Evolutionary conservation across 1,140 invertebrate genomes (phyloP).

Genomic region (Listronotus oregonensis): DNA sequence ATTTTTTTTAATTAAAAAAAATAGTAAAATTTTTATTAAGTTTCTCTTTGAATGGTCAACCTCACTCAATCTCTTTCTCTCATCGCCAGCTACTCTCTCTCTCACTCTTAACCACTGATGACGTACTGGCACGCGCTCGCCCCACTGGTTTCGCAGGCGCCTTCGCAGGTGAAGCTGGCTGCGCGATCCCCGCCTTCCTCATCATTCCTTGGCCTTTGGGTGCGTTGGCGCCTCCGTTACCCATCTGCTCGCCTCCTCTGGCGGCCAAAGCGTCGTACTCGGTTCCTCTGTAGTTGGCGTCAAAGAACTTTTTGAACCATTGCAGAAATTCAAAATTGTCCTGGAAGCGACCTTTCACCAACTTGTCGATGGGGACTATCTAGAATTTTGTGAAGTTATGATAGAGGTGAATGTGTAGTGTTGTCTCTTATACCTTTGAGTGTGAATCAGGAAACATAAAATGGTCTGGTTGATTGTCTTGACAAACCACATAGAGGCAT

Average conservation of each 20-base stretch:
- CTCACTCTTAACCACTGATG: too few relatives aligned
- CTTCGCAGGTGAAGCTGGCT: constrained; percentile 46
- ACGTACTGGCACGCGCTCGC: constrained; percentile 56
- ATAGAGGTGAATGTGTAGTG: constrained; percentile 7
- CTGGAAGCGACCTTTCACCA: constrained; percentile 94
- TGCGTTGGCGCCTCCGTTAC: constrained; percentile 66
- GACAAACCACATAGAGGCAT: not conserved
- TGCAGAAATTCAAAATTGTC: constrained; percentile 99
- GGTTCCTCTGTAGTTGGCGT: constrained; percentile 93
- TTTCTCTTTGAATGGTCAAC: not conserved
- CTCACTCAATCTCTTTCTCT: not conserved
- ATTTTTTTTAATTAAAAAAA: not conserved
- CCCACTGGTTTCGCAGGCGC: constrained; percentile 56
- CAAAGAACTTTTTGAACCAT: constrained; percentile 99
- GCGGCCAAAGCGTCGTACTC: constrained; percentile 89
- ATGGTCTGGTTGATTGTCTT: not conserved
- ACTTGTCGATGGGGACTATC: constrained; percentile 86
- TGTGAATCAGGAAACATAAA: not conserved
- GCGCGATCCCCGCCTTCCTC: constrained; percentile 54
- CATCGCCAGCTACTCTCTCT: too few relatives aligned
- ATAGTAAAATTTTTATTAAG: not conserved
- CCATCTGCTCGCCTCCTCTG: constrained; percentile 83
- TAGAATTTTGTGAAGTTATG: constrained; percentile 51
- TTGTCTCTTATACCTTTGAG: constrained; percentile 2
- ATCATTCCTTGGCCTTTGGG: constrained; percentile 60